Conservation (phyloP, 2,113 vertebrate species). For the Anas platyrhynchos region DNA sequence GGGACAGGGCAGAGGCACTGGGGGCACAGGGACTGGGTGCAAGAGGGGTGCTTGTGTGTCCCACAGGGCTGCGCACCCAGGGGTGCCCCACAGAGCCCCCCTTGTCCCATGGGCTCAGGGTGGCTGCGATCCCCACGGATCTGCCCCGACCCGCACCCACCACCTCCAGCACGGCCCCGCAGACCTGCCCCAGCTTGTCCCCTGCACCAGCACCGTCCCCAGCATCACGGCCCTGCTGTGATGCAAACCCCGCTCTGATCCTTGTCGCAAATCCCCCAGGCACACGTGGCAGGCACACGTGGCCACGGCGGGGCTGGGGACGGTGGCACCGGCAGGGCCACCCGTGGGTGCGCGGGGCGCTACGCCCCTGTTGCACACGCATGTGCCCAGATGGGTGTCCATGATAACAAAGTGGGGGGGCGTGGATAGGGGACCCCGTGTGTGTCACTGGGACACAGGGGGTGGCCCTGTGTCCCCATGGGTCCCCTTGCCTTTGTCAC, state of each 20-base stretch:
- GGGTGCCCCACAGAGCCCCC: too few relatives aligned
- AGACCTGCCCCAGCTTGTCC: too few relatives aligned
- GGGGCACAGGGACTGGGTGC: not conserved
- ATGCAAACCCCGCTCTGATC: not conserved
- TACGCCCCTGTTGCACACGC: accelerated
- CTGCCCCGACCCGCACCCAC: not conserved
- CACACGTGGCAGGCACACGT: not conserved
- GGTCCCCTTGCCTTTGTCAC: too few relatives aligned
- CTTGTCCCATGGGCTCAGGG: not conserved
- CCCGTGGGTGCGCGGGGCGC: too few relatives aligned
- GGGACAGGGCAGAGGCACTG: not conserved
- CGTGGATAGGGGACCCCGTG: accelerated
- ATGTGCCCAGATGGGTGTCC: not conserved
- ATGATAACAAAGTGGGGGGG: not conserved
- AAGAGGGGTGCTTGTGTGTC: not conserved
- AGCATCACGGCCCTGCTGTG: too few relatives aligned
- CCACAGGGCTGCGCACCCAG: too few relatives aligned
- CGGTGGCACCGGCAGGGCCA: not conserved
- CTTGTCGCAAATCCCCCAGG: not conserved
- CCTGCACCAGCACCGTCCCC: too few relatives aligned
- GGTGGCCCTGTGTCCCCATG: not conserved
- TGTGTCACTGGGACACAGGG: not conserved
- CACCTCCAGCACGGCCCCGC: not conserved
- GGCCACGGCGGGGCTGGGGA: accelerated
- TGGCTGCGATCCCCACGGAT: not conserved